phyloP scores from a whole-genome alignment of 2,797 vertebrate species.

The Novumbra hubbsi region DNA sequence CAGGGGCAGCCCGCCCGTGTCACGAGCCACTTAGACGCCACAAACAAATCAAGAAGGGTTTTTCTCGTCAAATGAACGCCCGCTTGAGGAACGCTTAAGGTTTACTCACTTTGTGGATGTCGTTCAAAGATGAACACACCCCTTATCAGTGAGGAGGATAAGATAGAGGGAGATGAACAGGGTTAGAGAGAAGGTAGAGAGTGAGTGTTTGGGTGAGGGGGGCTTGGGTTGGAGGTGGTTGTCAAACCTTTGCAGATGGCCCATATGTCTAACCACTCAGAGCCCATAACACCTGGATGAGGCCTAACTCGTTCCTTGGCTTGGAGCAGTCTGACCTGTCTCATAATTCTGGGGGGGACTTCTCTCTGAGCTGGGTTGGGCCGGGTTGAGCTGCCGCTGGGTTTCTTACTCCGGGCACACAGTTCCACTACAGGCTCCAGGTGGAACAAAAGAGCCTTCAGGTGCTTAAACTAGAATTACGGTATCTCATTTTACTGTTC shows the following conservation, averaged over 20 bases:
- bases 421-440: not conserved
- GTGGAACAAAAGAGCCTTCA: constrained; percentile 2
- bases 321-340: constrained; percentile 2
- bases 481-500: not conserved
- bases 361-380: constrained; percentile 1
- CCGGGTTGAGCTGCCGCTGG: not conserved
- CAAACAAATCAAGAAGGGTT: constrained; percentile 75
- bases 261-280: constrained; percentile 44
- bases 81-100: constrained; percentile 64
- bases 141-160: constrained; percentile 38
- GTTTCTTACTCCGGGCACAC: not conserved
- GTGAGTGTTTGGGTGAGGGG: constrained; percentile 27
- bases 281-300: constrained; percentile 16
- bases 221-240: constrained; percentile 35
- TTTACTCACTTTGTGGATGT: constrained; percentile 62
- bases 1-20: constrained; percentile 69
- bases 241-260: constrained; percentile 57
- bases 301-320: constrained; percentile 22
- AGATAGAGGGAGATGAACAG: not conserved
- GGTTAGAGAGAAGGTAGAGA: not conserved
- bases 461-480: not conserved
- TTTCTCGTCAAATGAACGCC: constrained; percentile 69
- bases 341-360: constrained; percentile 5
- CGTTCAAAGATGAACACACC: constrained; percentile 67
- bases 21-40: constrained; percentile 72